Percentiles rank a stretch among this genome's conserved stretches.
Evolutionary conservation across 1,140 invertebrate genomes (phyloP).

Genomic region (Neodiprion pinetum): DNA sequence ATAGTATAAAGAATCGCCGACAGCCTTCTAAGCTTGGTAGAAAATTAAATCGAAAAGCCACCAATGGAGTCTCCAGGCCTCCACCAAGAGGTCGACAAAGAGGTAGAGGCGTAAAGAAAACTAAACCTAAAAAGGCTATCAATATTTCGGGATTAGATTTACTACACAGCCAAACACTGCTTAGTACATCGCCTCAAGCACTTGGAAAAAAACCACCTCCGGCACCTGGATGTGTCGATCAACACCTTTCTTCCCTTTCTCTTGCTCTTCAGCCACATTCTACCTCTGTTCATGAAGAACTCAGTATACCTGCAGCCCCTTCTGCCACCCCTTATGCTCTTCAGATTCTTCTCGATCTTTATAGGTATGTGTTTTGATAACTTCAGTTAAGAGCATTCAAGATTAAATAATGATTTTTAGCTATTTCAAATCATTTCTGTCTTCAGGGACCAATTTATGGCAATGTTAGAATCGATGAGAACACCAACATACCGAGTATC

Average conservation of each 20-base stretch:
- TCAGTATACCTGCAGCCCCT: constrained; percentile 79
- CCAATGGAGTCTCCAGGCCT: constrained; percentile 52
- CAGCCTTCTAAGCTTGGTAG: constrained; percentile 55
- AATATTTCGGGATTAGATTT: constrained; percentile 87
- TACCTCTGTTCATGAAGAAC: constrained; percentile 76
- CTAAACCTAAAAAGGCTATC: constrained; percentile 69
- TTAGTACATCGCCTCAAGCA: constrained; percentile 79
- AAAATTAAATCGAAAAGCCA: constrained; percentile 57
- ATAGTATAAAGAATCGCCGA: constrained; percentile 45
- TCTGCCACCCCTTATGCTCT: constrained; percentile 83
- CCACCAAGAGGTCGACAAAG: constrained; percentile 55
- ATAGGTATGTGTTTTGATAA: constrained; percentile 50
- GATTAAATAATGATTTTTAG: background rate
- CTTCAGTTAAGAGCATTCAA: background rate
- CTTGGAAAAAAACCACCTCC: constrained; percentile 76
- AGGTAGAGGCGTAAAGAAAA: constrained; percentile 63
- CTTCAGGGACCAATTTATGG: constrained; percentile 80
- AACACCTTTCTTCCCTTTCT: constrained; percentile 81
- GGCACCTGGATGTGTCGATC: constrained; percentile 88
- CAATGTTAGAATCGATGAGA: constrained; percentile 83
- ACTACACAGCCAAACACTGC: constrained; percentile 87
- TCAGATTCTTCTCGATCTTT: constrained; percentile 84
- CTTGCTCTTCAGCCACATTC: constrained; percentile 64
- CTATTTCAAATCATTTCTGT: background rate
- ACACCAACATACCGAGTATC: constrained; percentile 74